phyloP scores from a whole-genome alignment of 2,113 vertebrate species.

The Dromiciops gliroides region DNA sequence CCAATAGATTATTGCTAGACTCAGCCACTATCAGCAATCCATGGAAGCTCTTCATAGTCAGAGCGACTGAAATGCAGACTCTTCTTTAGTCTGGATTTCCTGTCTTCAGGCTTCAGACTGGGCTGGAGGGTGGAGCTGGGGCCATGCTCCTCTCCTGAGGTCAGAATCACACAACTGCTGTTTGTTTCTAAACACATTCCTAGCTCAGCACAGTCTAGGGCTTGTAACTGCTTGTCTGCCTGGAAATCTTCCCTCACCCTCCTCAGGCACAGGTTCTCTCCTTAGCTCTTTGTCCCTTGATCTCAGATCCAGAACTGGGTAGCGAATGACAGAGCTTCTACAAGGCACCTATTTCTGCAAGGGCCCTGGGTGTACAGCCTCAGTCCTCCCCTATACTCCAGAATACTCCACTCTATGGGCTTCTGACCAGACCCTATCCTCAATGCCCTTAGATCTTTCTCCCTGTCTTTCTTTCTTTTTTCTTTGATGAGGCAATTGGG shows the following conservation, averaged over 20 bases:
- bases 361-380: not conserved
- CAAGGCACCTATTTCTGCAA: not conserved
- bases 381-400: not conserved
- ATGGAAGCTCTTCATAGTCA: not conserved
- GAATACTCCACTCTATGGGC: not conserved
- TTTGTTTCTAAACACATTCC: not conserved
- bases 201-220: not conserved
- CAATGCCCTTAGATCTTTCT: not conserved
- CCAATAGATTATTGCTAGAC: too few species aligned
- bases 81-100: not conserved
- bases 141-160: not conserved
- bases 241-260: not conserved
- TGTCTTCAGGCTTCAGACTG: not conserved
- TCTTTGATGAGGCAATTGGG: too few species aligned
- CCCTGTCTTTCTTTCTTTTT: not conserved
- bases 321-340: not conserved
- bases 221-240: not conserved
- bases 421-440: not conserved
- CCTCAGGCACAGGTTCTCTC: not conserved
- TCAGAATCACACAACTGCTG: not conserved
- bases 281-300: not conserved
- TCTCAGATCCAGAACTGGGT: not conserved
- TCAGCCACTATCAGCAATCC: not conserved
- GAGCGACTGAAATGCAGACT: not conserved
- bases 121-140: not conserved